These are phyloP conservation scores for Nemotelus nigrinus DNA, from an alignment of 2,888 invertebrate species.

Conservation along the genomic window DNA sequence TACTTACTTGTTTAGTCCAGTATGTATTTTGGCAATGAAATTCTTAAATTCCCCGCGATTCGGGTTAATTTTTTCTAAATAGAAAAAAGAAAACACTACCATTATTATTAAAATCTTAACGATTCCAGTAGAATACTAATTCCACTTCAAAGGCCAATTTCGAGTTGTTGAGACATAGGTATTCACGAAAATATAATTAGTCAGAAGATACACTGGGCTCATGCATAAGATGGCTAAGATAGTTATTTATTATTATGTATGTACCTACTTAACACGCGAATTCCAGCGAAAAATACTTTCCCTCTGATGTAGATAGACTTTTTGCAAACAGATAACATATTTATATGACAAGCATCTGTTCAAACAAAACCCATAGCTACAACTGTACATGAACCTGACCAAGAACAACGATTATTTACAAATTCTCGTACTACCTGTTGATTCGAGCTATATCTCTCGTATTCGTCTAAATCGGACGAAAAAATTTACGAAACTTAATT, in stretches of 20 bases:
- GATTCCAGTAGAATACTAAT: too few species aligned
- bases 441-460: neutral
- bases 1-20: too few species aligned
- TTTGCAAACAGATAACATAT: too few species aligned
- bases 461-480: slow-evolving; percentile 1
- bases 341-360: too few species aligned
- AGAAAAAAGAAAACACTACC: too few species aligned
- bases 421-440: neutral
- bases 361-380: too few species aligned
- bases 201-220: neutral
- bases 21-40: too few species aligned
- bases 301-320: too few species aligned
- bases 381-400: neutral
- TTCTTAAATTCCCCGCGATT: too few species aligned
- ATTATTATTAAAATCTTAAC: too few species aligned
- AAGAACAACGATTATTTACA: neutral
- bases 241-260: neutral
- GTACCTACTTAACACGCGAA: neutral
- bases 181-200: neutral
- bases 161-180: neutral
- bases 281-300: neutral
- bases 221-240: neutral
- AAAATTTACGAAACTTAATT: neutral
- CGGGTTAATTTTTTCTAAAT: too few species aligned
- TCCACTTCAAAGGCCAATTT: too few species aligned